Evolutionary conservation across 2,888 invertebrate species (phyloP), one percentile per base, ranked within the genome.

Genomic region (Hypolimnas misippus): DNA sequence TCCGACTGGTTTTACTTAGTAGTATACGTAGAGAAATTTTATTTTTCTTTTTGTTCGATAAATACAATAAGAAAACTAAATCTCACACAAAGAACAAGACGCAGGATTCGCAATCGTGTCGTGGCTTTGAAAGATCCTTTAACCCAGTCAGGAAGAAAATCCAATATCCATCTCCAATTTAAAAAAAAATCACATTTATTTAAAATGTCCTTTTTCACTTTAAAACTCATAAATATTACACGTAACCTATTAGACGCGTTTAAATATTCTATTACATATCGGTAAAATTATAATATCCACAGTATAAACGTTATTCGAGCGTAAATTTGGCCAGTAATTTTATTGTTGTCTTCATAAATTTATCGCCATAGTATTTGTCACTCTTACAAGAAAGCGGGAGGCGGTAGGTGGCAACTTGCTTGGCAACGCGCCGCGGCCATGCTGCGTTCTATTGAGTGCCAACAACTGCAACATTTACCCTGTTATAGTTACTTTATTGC

Each of bases 391-490:
- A 61, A 63, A 65, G 62, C 65, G 61, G 68, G 63, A 63, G 65
- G 66, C 63, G 62, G 63, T 55, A 52, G 66, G 40, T 67, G 65
- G 64, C 61, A 62, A 65, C 63, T 69, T 70, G 69, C 66, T 72
- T 72, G 71, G 71, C 71, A 72, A 57, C 2, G 56, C 62, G 71
- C 71, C 71, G 62, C 69, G 33, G 42, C 70, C 70, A 67, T 70
- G 70, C 70, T 66, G 62, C 63, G 60, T 62, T 46, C 57, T 64
- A 68, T 66, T 60, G 67, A 67, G 73, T 72, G 73, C 74, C 74
- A 74, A 73, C 71, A 71, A 69, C 70, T 70, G 70, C 71, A 70
- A 65, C 68, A 68, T 70, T 70, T 58, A 57, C 57, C 68, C 60
- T 65, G 72, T 69, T 73, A 71, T 65, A 62, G 59, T 50, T 53